Evolutionary conservation across 2,113 vertebrate genomes (phyloP).

Genomic region (Epinephelus moara): DNA sequence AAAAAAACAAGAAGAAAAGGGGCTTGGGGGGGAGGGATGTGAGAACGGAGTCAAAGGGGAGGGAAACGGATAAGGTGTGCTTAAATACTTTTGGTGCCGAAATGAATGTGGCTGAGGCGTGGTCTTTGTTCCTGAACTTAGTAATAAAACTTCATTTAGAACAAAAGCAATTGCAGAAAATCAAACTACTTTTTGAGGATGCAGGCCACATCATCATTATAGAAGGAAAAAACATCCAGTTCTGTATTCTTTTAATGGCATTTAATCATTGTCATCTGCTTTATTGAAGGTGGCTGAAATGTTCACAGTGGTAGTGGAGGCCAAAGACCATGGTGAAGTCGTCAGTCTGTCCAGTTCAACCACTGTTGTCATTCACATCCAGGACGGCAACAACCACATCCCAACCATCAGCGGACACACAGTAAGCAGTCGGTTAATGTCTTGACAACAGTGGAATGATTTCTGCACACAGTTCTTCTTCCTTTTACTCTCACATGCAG

Average conservation of each 20-base stretch:
- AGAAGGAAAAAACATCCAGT: not conserved
- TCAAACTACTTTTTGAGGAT: not conserved
- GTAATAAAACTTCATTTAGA: too few relatives aligned
- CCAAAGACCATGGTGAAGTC: constrained; percentile 68
- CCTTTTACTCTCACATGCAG: not conserved
- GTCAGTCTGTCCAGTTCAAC: constrained; percentile 72
- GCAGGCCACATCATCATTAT: not conserved
- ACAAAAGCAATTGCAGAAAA: not conserved
- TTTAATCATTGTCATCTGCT: not conserved
- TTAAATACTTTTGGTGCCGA: too few relatives aligned
- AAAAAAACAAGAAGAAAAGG: too few relatives aligned
- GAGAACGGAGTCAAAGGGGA: too few relatives aligned
- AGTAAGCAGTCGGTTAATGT: constrained; percentile 28
- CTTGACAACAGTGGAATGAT: not conserved
- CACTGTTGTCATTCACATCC: constrained; percentile 64
- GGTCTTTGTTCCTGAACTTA: too few relatives aligned
- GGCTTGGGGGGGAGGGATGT: too few relatives aligned
- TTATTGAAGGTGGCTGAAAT: constrained; percentile 52
- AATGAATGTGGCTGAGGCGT: too few relatives aligned
- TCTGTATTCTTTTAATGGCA: not conserved
- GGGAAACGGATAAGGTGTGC: too few relatives aligned
- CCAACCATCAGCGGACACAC: constrained; percentile 64
- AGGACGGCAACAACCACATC: constrained; percentile 68
- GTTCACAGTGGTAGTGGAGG: constrained; percentile 62
- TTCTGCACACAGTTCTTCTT: not conserved